Evolutionary conservation across 2,113 vertebrate genomes (phyloP), one percentile per base, ranked within the genome.

Genomic region (Xiphias gladius): DNA sequence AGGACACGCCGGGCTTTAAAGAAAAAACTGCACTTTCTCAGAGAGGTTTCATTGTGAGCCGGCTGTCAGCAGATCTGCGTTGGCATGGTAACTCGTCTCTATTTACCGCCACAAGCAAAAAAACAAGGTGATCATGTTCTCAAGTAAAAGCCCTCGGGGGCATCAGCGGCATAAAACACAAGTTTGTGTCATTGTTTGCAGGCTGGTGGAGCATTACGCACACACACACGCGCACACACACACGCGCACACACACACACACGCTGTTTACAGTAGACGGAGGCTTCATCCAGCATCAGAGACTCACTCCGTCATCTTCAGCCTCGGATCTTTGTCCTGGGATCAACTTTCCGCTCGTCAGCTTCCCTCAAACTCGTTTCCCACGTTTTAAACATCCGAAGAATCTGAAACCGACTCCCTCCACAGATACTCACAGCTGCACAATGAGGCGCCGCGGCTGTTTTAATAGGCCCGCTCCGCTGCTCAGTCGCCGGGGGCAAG

Each of bases 51-150:
- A 61, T 78, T 59, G 39, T 52, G 55, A 52, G 32, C n/a, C 0
- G 2, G 4, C 17, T 62, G 83, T 88, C 83, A 77, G 71, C 75
- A 73, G 83, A 76, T 80, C 67, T 59, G 12, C 1, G 63, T 7
- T 65, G 82, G 16, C 76, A 61, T 83, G 62, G 83, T 26, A 69
- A 77, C 75, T 2, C 9, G 2, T 69, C 19, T 80, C 82, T 79
- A 63, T 79, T 70, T 80, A 88, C 76, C 61, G 8, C 41, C 67
- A 19, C 76, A 48, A 24, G 17, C 5, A 67, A 26, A 50, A 70
- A 50, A 61, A 80, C 37, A 55, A 54, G 61, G 78, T 0, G 54
- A 65, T 76, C 19, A 0, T 85, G 66, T 79, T 82, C 54, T 62
- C 2, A 14, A 1, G 11, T n/a, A 59, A 59, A 61, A 67, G 43